Base-by-base conservation (phyloP, 2,797 vertebrate species). In the Lophura swinhoii region DNA sequence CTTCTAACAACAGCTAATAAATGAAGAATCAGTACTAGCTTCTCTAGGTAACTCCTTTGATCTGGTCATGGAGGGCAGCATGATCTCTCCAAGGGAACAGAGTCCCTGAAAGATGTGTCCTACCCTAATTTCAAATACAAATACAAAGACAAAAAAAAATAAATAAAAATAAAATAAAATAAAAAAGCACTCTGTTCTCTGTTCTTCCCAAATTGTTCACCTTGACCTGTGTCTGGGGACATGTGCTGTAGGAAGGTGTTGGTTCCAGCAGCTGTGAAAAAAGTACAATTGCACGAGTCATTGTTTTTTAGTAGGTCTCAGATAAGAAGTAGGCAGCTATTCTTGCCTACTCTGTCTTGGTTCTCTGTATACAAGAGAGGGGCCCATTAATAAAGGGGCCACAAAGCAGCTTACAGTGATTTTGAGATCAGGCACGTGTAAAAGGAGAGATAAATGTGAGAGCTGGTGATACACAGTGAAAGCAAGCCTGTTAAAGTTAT, bases 351-450 rank as follows among this genome's bases (percentile, higher is more conserved):
- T 39, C 16, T 84, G 0, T 77, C 58, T 39, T 72, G 6, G 29
- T 35, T 33, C 55, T 79, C 33, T 72, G 20, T 33, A 35, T 10
- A 11, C 6, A 37, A 37, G 69, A 72, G 66, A 66, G 78, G 9
- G 6, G 20, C 9, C 83, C 31, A 39, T 43, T 39, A 73, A 39
- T 46, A 76, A 78, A 83, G 15, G 77, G 18, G 8, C 81, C 21
- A 48, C 66, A 87, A 89, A 83, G 41, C 14, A 89, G 37, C 18
- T 84, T 63, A 58, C 71, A 51, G 55, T 69, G 49, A 66, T 90
- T 72, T 76, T 84, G 29, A 95, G 33, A 74, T 85, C 64, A 85
- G 41, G 78, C 41, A 67, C 16, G 4, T 23, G n/a, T 87, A 33
- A 84, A 84, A 70, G 48, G 48, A 88, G 29, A 71, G 37, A 62